These are phyloP conservation scores for Enteromius mattozi DNA, from an alignment of 2,797 vertebrate species.

Conservation along the genomic window DNA sequence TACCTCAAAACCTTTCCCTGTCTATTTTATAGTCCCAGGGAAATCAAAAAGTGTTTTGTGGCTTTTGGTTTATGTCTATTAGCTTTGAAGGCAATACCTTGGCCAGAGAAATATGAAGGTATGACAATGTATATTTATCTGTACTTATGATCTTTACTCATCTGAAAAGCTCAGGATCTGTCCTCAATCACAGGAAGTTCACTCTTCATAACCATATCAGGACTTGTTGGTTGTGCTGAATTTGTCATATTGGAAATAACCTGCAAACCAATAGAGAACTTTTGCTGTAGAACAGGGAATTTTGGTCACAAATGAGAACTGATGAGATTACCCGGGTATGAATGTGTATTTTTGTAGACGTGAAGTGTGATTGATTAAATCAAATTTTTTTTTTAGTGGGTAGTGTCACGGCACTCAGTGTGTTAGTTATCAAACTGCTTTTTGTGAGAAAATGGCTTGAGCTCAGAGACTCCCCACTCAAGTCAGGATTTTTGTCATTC, in stretches of 20 bases:
- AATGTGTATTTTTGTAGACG: background rate
- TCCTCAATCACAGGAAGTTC: background rate
- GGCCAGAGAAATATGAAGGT: background rate
- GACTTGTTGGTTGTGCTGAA: background rate
- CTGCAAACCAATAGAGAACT: background rate
- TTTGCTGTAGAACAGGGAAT: background rate
- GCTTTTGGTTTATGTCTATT: background rate
- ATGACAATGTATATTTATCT: background rate
- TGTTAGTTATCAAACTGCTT: slow-evolving; percentile 4
- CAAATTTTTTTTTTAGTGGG: background rate
- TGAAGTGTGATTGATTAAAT: background rate
- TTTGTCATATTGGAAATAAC: background rate
- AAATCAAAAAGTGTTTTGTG: background rate
- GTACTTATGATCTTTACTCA: background rate
- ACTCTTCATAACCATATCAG: background rate
- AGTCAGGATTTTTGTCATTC: slow-evolving; percentile 45
- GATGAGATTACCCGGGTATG: background rate
- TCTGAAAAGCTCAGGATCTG: background rate
- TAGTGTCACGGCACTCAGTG: background rate
- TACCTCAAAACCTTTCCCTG: background rate
- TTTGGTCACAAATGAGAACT: background rate
- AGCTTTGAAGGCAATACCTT: background rate
- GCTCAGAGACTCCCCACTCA: slow-evolving; percentile 17
- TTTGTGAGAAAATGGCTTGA: slow-evolving; percentile 16
- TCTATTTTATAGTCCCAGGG: background rate